Conservation (phyloP, 30 jellyfish, hydroid and myxozoan genomes). For the Turritopsis dohrnii region DNA sequence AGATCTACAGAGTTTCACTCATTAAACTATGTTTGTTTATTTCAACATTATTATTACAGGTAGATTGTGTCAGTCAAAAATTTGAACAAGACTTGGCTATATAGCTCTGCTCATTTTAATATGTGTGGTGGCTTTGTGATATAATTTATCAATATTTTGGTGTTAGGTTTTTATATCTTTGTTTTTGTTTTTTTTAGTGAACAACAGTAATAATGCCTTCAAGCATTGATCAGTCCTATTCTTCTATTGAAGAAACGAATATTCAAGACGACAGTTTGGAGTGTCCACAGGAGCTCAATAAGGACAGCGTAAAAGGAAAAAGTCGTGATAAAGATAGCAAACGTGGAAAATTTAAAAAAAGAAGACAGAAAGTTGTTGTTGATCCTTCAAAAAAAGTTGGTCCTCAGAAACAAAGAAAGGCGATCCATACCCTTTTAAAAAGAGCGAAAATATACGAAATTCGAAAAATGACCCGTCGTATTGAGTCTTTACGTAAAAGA, state of each 20-base stretch:
- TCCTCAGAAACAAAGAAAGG: slow-evolving; percentile 23
- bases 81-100: too few relatives aligned
- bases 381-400: slow-evolving; percentile 19
- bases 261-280: background rate
- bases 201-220: background rate
- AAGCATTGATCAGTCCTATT: background rate
- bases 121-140: too few relatives aligned
- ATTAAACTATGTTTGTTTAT: too few relatives aligned
- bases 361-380: background rate
- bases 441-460: slow-evolving; percentile 27
- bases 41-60: too few relatives aligned
- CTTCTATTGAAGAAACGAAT: background rate
- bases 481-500: slow-evolving; percentile 5
- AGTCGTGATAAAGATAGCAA: background rate
- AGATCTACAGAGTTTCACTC: too few relatives aligned
- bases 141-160: too few relatives aligned
- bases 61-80: too few relatives aligned
- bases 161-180: background rate
- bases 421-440: slow-evolving; percentile 22
- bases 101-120: too few relatives aligned
- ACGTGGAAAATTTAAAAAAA: background rate
- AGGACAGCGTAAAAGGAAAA: background rate
- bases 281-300: background rate
- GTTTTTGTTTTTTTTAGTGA: background rate
- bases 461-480: slow-evolving; percentile 35